A percentile compares a stretch with the other conserved stretches of the same genome.
Conservation (phyloP, 2,888 invertebrate species). For the Tiliacea citrago region DNA sequence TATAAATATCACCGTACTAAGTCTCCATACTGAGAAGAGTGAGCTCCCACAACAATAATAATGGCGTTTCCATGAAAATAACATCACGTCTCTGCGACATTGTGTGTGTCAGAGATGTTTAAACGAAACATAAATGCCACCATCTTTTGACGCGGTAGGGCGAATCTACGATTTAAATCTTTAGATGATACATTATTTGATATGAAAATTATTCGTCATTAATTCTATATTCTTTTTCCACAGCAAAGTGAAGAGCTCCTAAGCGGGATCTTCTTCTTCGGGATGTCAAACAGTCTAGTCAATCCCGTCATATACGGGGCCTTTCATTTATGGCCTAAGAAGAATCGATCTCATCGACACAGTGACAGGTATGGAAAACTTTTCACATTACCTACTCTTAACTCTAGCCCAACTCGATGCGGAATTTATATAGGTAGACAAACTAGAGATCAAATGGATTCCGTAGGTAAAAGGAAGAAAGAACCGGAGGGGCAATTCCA, state of each 20-base stretch:
- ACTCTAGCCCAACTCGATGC: neutral
- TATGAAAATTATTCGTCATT: neutral
- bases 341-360: constrained; percentile 79
- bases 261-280: constrained; percentile 95
- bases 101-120: neutral
- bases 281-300: constrained; percentile 96
- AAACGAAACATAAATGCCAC: neutral
- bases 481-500: neutral
- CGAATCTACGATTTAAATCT: neutral
- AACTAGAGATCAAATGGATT: neutral
- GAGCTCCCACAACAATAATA: neutral
- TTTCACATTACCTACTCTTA: neutral
- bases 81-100: neutral
- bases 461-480: neutral
- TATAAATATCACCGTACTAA: too few species aligned
- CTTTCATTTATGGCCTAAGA: constrained; percentile 95
- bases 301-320: constrained; percentile 97
- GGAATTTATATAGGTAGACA: neutral
- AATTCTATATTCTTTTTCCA: neutral
- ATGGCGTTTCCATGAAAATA: neutral
- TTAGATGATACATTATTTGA: neutral
- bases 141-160: neutral
- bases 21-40: neutral
- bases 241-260: constrained; percentile 93
- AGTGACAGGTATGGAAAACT: constrained; percentile 82